phyloP scores from a whole-genome alignment of 37 sponge, comb jelly and placozoan genomes.

The Mnemiopsis leidyi region DNA sequence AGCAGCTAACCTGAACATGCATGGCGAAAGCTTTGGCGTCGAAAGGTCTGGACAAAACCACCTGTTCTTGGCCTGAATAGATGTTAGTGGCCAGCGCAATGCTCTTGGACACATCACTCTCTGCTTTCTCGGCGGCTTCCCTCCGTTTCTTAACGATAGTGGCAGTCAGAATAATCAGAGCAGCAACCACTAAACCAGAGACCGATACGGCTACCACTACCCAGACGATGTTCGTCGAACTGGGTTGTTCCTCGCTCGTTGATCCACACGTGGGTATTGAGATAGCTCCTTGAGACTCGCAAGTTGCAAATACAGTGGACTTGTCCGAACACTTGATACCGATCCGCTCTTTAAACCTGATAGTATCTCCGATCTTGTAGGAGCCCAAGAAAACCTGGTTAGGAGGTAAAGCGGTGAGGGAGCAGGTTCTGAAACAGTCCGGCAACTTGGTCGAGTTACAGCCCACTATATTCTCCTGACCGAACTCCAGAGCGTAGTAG shows the following conservation, averaged over 20 bases:
- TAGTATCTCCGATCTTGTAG: neutral
- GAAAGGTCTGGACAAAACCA: slow-evolving; percentile 47
- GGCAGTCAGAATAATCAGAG: neutral
- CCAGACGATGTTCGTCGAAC: neutral
- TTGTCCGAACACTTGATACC: slow-evolving; percentile 15
- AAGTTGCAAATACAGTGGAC: neutral
- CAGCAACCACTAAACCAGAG: neutral
- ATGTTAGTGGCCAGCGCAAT: slow-evolving; percentile 24
- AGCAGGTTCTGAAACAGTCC: slow-evolving; percentile 6
- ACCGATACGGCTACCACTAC: neutral
- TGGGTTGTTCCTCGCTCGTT: neutral
- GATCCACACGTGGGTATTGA: neutral
- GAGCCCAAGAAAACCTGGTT: neutral
- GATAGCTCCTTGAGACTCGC: slow-evolving; percentile 1
- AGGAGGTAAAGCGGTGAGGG: neutral
- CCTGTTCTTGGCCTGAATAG: neutral
- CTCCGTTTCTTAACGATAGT: neutral
- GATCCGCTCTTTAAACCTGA: neutral
- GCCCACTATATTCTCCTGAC: neutral
- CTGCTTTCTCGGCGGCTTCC: neutral
- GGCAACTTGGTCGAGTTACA: slow-evolving; percentile 22
- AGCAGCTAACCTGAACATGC: slow-evolving; percentile 53
- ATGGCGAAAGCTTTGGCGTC: neutral
- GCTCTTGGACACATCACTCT: neutral
- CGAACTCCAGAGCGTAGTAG: slow-evolving; percentile 25